Base-by-base conservation (phyloP, 64 coral and sea anemone genomes). In the Catalaphyllia jardinei region DNA sequence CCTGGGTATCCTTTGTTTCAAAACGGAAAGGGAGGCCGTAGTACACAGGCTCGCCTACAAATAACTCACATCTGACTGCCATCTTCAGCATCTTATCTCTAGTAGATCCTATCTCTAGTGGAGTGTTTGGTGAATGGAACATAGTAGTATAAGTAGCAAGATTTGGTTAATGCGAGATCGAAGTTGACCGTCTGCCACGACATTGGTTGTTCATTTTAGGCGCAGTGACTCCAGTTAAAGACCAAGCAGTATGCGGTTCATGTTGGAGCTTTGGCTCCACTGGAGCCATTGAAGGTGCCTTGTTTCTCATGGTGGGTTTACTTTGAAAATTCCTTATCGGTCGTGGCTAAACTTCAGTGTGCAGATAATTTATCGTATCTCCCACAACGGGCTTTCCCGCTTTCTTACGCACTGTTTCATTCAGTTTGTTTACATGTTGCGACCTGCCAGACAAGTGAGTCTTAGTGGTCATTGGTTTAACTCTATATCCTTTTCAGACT, bases 201-300 rank as follows among this genome's bases (percentile, higher is more conserved):
- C 8, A 22, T 49, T 52, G 13, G 29, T 75, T 75, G 22, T 78
- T 49, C 29, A 72, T 25, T 83, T 84, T 28, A 98, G 96, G 96
- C n/a, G 96, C 96, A n/a, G 96, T 98, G 31, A 98, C 96, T 18
- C 93, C 96, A 74, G 96, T 98, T 3, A 98, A 98, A 88, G 96
- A 98, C 54, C 96, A 98, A 77, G 96, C 87, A 79, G 88, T 95
- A 2, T 99, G 97, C 93, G 97, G 97, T 20, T 99, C 97, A 59
- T 99, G 97, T 62, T 99, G 97, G 97, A 95, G 93, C 88, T 99
- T 99, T 95, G 97, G 97, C 42, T 55, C 97, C 46, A 93, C 94
- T 86, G 97, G 97, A 77, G 80, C 97, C 52, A 95, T 99, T 22
- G 97, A 99, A 89, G 97, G 97, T 64, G 94, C 97, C 15, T 24